A percentile compares a stretch with the other conserved stretches of the same genome.
Evolutionary conservation across 2,888 invertebrate genomes (phyloP).

Genomic region (Cephus pulcher): DNA sequence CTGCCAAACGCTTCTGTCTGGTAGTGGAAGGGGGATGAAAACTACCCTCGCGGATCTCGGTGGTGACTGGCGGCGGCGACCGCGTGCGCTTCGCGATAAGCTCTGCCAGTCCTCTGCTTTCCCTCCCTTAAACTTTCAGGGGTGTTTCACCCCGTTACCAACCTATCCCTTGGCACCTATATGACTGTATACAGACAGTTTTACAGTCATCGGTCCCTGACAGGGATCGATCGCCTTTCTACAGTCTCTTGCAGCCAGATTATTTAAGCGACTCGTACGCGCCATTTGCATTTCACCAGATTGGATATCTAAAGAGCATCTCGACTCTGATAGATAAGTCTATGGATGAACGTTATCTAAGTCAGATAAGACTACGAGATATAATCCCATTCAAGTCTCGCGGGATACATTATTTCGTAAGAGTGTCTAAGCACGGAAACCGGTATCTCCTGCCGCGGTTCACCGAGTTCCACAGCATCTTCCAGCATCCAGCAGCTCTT

Average conservation of each 20-base stretch:
- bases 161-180: neutral
- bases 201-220: neutral
- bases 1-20: neutral
- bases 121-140: slow-evolving; percentile 24
- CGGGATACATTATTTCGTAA: neutral
- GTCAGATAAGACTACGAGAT: neutral
- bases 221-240: neutral
- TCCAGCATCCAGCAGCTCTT: slow-evolving; percentile 36
- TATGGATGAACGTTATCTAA: neutral
- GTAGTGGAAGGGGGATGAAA: neutral
- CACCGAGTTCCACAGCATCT: slow-evolving; percentile 32
- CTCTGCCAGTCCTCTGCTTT: slow-evolving; percentile 29
- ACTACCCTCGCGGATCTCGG: slow-evolving; percentile 18
- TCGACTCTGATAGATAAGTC: neutral
- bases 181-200: neutral
- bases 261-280: neutral
- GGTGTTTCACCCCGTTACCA: slow-evolving; percentile 22
- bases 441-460: slow-evolving; percentile 39
- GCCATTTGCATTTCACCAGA: neutral
- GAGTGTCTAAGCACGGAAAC: neutral
- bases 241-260: neutral
- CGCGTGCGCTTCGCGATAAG: slow-evolving; percentile 64
- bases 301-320: neutral
- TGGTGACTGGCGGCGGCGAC: slow-evolving; percentile 61
- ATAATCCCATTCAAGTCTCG: neutral